A percentile compares a stretch with the other conserved stretches of the same genome.
These are phyloP conservation scores for Malurus splendens DNA, from an alignment of 2,797 vertebrate species.

Conservation along the genomic window DNA sequence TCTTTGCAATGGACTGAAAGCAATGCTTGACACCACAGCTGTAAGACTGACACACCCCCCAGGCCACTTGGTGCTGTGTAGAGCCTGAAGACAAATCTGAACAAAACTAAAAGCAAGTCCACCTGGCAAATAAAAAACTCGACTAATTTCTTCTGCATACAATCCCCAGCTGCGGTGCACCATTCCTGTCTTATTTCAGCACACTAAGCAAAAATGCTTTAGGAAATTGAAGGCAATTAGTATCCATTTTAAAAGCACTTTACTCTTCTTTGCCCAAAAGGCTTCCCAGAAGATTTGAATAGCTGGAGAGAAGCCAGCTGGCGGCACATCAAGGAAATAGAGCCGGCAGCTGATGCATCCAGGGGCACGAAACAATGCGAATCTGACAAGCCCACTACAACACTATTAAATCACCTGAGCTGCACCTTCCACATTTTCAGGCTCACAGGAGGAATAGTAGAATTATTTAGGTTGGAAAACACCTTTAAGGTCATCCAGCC, in stretches of 20 bases:
- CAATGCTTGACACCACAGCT: not conserved
- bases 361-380: not conserved
- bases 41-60: too few relatives aligned
- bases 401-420: not conserved
- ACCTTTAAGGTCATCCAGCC: not conserved
- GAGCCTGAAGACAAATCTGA: not conserved
- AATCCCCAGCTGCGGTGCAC: not conserved
- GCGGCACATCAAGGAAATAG: not conserved
- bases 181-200: not conserved
- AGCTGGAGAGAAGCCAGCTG: not conserved
- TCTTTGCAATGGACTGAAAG: not conserved
- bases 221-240: not conserved
- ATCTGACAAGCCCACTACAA: not conserved
- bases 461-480: not conserved
- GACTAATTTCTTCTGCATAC: not conserved
- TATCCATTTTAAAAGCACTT: not conserved
- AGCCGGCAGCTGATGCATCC: not conserved
- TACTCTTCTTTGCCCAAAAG: not conserved
- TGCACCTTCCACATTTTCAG: not conserved
- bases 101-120: not conserved
- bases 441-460: not conserved
- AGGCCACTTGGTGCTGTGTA: not conserved
- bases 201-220: not conserved
- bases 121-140: not conserved
- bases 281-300: not conserved